Evolutionary conservation across 1,140 invertebrate genomes (phyloP), one percentile per base, ranked within the genome.

Genomic region (Hormaphis cornu): DNA sequence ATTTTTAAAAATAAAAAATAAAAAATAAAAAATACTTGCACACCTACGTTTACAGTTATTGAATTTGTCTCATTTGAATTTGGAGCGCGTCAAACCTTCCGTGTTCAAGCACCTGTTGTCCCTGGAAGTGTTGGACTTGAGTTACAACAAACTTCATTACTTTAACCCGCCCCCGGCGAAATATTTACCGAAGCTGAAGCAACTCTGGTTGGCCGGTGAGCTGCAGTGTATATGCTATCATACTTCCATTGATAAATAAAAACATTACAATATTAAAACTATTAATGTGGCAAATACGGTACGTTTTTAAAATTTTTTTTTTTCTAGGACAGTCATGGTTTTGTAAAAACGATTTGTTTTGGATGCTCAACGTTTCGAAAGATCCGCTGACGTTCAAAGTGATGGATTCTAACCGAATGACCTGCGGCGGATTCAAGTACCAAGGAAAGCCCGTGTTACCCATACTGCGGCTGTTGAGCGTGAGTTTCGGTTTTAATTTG

Each of bases 161-260:
- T 69, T 73, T 6, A 26, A 70, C 40, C 42, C 46, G 0, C 40
- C 28, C 1, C 14, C 48, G 16, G 24, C 63, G 9, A 30, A 46
- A 14, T 20, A 70, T 40, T 28, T 72, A 18, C 53, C 54, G 9
- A 69, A 54, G 52, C 18, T 73, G 24, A 37, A 52, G 16, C 30
- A 58, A 44, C 40, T 73, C 48, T 73, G 70, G 63, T 58, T 73
- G n/a, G 71, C 56, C 1, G 72, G 72, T 73, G 33, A 73, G 71
- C 48, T 33, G 9, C 16, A 35, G n/a, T n/a, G n/a, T n/a, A n/a
- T n/a, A n/a, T n/a, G n/a, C n/a, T n/a, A n/a, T n/a, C n/a, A 20
- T n/a, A 12, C 20, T 52, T n/a, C 54, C 8, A 30, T 20, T 20
- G n/a, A n/a, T n/a, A n/a, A n/a, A n/a, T n/a, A n/a, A n/a, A n/a